Evolutionary conservation across 2,888 invertebrate species (phyloP).

Genomic region (Drosophila putrida): DNA sequence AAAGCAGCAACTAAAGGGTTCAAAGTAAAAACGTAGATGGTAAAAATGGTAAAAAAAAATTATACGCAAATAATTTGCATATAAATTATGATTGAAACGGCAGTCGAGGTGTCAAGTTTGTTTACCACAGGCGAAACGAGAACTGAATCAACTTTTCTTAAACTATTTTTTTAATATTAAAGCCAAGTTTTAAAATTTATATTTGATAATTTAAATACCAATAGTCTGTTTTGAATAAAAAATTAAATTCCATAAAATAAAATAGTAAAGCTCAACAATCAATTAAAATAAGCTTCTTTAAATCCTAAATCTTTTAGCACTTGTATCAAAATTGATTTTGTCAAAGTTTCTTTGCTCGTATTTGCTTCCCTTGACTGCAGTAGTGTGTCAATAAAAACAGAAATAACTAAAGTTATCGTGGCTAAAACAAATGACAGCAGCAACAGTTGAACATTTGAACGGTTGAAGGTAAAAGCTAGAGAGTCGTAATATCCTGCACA

Average conservation of each 20-base stretch:
- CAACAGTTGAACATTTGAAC: slow-evolving; percentile 37
- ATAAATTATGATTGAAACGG: slow-evolving; percentile 70
- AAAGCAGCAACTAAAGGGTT: slow-evolving; percentile 51
- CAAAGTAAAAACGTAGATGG: slow-evolving; percentile 46
- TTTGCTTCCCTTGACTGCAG: slow-evolving; percentile 15
- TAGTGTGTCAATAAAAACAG: slow-evolving; percentile 35
- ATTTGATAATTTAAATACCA: too few relatives aligned
- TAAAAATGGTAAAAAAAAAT: slow-evolving; percentile 41
- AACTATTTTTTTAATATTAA: slow-evolving; percentile 10
- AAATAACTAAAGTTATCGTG: slow-evolving; percentile 7
- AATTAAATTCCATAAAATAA: neutral
- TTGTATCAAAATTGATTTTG: slow-evolving; percentile 29
- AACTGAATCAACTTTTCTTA: neutral
- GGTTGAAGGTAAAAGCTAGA: slow-evolving; percentile 22
- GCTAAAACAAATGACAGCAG: slow-evolving; percentile 20
- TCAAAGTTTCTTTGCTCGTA: slow-evolving; percentile 25
- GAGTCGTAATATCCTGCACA: slow-evolving; percentile 68
- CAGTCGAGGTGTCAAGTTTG: slow-evolving; percentile 61
- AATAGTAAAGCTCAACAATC: neutral
- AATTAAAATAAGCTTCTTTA: slow-evolving; percentile 11
- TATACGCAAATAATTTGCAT: slow-evolving; percentile 74
- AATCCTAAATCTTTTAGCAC: slow-evolving; percentile 3
- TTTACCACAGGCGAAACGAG: slow-evolving; percentile 15
- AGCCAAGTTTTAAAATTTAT: neutral
- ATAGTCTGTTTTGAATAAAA: too few relatives aligned